These are phyloP conservation scores for Eumacrocentrus americanus DNA, from an alignment of 2,888 invertebrate species.

Conservation along the genomic window DNA sequence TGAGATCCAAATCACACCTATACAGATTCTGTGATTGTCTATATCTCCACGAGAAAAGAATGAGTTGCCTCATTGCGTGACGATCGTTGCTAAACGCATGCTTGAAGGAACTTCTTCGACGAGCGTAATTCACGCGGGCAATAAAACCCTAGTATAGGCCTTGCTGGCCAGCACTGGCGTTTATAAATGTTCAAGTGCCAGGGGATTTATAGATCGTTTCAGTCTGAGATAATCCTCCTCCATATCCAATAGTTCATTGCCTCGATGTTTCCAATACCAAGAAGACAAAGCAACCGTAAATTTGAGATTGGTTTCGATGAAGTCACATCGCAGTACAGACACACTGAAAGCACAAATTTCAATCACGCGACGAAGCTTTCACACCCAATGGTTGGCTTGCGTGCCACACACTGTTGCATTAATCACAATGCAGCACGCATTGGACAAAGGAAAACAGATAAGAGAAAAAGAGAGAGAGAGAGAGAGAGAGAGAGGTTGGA, in stretches of 20 bases:
- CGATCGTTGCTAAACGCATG: constrained; percentile 35
- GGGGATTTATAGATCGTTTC: constrained; percentile 32
- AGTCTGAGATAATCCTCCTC: constrained; percentile 21
- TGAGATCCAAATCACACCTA: constrained; percentile 24
- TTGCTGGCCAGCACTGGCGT: constrained; percentile 21
- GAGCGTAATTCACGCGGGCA: constrained; percentile 24
- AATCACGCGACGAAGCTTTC: constrained; percentile 20
- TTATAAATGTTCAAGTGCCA: constrained; percentile 35
- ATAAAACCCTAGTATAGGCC: constrained; percentile 8
- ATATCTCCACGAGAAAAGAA: constrained; percentile 7
- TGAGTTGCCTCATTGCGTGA: constrained; percentile 33
- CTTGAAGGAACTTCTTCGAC: constrained; percentile 29
- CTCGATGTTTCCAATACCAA: not conserved
- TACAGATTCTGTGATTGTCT: constrained; percentile 5
- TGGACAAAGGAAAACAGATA: constrained; percentile 5
- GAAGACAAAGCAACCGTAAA: not conserved
- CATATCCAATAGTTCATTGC: constrained; percentile 6
- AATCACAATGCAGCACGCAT: constrained; percentile 20
- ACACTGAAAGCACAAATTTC: constrained; percentile 5
- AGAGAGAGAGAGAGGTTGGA: constrained; percentile 6
- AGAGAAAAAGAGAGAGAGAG: not conserved
- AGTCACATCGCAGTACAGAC: not conserved
- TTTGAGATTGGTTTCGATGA: constrained; percentile 3
- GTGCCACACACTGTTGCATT: constrained; percentile 19
- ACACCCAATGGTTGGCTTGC: constrained; percentile 17